Conservation (phyloP, 2,113 vertebrate species). For the Lonchura striata region DNA sequence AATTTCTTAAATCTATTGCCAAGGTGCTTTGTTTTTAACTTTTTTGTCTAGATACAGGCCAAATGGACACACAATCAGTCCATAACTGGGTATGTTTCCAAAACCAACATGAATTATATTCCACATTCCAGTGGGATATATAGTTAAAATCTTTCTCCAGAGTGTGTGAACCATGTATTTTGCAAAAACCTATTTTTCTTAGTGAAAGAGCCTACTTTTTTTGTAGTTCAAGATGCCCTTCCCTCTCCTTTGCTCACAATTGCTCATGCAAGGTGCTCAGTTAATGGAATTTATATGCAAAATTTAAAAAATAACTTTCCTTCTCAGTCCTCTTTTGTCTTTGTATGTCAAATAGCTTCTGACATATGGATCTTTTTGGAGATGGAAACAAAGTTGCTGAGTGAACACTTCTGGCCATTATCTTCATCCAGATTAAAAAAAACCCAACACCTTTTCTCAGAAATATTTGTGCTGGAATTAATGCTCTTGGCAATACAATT, state of each 20-base stretch:
- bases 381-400: neutral
- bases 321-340: neutral
- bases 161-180: neutral
- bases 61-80: neutral
- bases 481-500: neutral
- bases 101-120: neutral
- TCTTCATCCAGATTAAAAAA: neutral
- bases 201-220: neutral
- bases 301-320: neutral
- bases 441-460: fast-evolving
- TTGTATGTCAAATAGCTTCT: neutral
- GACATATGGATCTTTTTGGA: neutral
- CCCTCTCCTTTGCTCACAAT: neutral
- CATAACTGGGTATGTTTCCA: neutral
- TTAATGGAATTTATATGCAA: neutral
- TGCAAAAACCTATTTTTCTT: neutral
- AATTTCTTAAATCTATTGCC: neutral
- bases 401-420: neutral
- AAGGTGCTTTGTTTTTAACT: neutral
- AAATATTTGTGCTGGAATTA: neutral
- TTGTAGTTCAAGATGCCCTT: neutral
- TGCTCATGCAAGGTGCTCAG: neutral
- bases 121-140: neutral
- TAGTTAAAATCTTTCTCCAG: neutral
- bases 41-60: neutral